These are phyloP conservation scores for Canis aureus DNA, from an alignment of 2,113 vertebrate genomes.

Conservation along the genomic window DNA sequence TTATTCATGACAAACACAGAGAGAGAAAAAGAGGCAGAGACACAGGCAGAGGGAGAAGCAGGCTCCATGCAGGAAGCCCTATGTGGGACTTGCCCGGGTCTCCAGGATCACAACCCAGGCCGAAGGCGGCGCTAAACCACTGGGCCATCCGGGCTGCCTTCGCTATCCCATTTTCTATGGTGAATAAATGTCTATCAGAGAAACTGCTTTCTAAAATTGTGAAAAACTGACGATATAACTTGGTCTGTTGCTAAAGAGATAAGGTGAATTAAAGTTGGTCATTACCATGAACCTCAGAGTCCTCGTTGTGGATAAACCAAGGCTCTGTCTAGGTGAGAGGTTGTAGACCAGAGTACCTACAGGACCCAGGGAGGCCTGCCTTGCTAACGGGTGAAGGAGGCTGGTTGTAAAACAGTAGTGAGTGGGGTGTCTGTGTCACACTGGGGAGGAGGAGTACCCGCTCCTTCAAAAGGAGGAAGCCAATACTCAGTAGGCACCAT, in stretches of 20 bases:
- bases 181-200: not conserved
- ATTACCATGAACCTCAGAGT: not conserved
- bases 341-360: fast-evolving
- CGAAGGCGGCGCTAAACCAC: too few species aligned
- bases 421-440: not conserved
- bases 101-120: too few species aligned
- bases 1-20: too few species aligned
- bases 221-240: not conserved
- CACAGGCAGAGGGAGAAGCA: too few species aligned
- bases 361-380: not conserved
- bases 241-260: not conserved
- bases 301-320: not conserved
- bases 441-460: fast-evolving
- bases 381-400: not conserved
- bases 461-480: not conserved
- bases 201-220: not conserved
- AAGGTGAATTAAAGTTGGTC: not conserved
- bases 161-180: not conserved
- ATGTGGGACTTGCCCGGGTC: too few species aligned
- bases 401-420: not conserved
- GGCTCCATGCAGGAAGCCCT: too few species aligned
- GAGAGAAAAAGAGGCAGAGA: too few species aligned
- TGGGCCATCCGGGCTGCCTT: not conserved
- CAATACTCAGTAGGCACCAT: not conserved
- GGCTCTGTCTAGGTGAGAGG: not conserved